Percentiles rank a stretch among this genome's conserved stretches.
Conservation (phyloP, 2,113 vertebrate species). For the Hyaena hyaena region DNA sequence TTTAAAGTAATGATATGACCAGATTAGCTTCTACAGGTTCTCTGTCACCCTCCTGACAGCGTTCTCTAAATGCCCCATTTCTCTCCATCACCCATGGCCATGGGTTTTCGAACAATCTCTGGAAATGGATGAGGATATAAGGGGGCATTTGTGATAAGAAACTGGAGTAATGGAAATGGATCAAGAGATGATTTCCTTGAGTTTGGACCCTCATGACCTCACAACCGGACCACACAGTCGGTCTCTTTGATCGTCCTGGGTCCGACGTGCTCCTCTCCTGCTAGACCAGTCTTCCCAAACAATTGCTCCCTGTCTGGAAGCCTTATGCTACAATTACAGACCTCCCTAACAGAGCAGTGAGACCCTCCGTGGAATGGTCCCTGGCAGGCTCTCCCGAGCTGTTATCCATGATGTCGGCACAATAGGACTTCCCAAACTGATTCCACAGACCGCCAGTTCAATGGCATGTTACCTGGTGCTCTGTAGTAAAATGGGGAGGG, state of each 20-base stretch:
- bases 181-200: background rate
- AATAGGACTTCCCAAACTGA: background rate
- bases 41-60: background rate
- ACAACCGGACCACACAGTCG: too few species aligned
- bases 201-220: background rate
- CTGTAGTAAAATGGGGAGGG: background rate
- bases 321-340: background rate
- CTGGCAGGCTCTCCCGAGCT: background rate
- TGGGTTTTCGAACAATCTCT: background rate
- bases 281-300: background rate
- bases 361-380: fast-evolving
- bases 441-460: background rate
- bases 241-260: background rate
- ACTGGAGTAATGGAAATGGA: background rate
- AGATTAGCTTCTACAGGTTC: too few species aligned
- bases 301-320: background rate
- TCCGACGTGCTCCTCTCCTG: background rate
- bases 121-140: fast-evolving
- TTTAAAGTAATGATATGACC: background rate
- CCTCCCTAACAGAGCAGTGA: too few species aligned
- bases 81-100: fast-evolving
- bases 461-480: background rate
- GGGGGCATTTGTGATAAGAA: background rate
- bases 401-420: background rate
- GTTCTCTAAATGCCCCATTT: background rate